These are phyloP conservation scores for Eueremaeus valkanovi DNA, from an alignment of 2,888 invertebrate genomes.

Conservation along the genomic window DNA sequence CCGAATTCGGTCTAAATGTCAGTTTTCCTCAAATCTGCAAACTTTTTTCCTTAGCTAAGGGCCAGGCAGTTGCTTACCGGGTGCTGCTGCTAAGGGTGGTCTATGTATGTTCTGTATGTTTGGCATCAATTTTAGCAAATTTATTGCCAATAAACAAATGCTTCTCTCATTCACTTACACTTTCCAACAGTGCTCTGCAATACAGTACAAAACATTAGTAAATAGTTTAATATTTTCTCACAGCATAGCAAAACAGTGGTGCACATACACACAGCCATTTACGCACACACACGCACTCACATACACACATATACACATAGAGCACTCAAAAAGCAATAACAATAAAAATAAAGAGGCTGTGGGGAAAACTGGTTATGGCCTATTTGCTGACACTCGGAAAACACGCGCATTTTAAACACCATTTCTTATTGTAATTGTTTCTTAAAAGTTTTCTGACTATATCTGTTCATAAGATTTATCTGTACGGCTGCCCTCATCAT, in stretches of 20 bases:
- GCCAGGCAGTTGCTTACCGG: too few relatives aligned
- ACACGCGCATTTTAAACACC: conserved; percentile 39
- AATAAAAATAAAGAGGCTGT: conserved; percentile 21
- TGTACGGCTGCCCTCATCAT: conserved; percentile 1
- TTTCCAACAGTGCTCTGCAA: background rate
- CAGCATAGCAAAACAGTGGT: background rate
- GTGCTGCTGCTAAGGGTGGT: conserved; percentile 7
- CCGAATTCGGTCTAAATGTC: background rate
- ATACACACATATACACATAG: background rate
- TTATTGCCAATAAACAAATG: conserved; percentile 25
- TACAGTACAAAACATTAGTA: background rate
- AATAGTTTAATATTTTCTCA: conserved; percentile 25
- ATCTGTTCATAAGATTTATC: background rate
- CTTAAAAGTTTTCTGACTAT: conserved; percentile 38
- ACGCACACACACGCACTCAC: background rate
- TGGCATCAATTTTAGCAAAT: conserved; percentile 10
- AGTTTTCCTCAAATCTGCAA: too few relatives aligned
- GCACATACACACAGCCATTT: background rate
- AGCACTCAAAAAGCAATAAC: conserved; percentile 20
- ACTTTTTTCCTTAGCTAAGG: too few relatives aligned
- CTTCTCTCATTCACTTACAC: conserved; percentile 1
- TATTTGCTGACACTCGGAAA: conserved; percentile 36
- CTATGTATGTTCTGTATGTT: too few relatives aligned
- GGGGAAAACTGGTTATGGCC: conserved; percentile 36
- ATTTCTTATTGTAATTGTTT: conserved; percentile 37